Base-by-base conservation (phyloP, 2,888 invertebrate genomes). In the Xestobium rufovillosum region DNA sequence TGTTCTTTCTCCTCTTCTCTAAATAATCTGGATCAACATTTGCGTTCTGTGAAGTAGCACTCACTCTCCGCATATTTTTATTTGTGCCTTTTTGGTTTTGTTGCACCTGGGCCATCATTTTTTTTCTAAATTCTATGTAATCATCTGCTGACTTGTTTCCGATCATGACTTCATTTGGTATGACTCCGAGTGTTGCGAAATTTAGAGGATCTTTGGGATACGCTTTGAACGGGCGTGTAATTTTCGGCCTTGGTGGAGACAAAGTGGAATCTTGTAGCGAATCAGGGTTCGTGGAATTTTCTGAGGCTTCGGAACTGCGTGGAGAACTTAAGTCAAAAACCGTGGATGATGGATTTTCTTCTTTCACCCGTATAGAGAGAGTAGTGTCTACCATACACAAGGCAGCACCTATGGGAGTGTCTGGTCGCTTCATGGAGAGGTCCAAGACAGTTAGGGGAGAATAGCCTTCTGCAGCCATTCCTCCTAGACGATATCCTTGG, bases 1-100 rank as follows among this genome's bases (percentile, higher is more conserved):
- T 96, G 63, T 96, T 96, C 58, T 90, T 88, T 46, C 85, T 76
- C 6, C 95, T 69, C 37, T 91, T 76, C 52, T 88, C 91, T 69
- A 83, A 83, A 59, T 96, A 96, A 0, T 83, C 78, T 2, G 84
- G 83, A 58, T 92, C 90, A 36, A 46, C 45, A 31, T 51, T 50
- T 66, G 8, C 69, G 67, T 34, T 38, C 12, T 44, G 32, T 29
- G 40, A 29, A 25, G 16, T 8, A 27, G 6, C 10, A 10, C 10
- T 27, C 6, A 36, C 49, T 39, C 80, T 66, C n/a, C 82, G 68
- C 85, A 84, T 85, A 51, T 81, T 78, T 0, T 80, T 77, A 49
- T 83, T 84, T 14, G 79, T 67, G 0, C 43, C 45, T 29, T 68
- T 1, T 69, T 68, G 1, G 71, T 63, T 3, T 66, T 61, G 1